Percentiles rank a stretch among this genome's conserved stretches.
These are phyloP conservation scores for Elysia chlorotica DNA, from an alignment of 1,140 invertebrate genomes.

Conservation along the genomic window DNA sequence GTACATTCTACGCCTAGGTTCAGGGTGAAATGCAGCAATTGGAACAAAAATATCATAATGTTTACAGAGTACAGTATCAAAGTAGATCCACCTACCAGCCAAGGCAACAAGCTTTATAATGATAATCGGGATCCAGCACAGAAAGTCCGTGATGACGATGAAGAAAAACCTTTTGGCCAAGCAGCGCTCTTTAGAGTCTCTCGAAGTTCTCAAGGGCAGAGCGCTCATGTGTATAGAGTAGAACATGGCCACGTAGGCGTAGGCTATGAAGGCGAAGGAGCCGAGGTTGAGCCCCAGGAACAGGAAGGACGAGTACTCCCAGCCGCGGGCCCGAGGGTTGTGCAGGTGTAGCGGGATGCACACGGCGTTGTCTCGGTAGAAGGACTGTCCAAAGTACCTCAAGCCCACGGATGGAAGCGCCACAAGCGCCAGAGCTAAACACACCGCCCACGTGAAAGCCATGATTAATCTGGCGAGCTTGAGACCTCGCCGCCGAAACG, in stretches of 20 bases:
- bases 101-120: conserved; percentile 32
- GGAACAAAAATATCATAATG: not conserved
- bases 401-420: conserved; percentile 73
- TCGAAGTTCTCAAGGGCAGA: conserved; percentile 67
- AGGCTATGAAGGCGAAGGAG: conserved; percentile 62
- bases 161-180: conserved; percentile 52
- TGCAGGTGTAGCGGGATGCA: conserved; percentile 61
- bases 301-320: conserved; percentile 60
- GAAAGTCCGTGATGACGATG: conserved; percentile 58
- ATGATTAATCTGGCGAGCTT: conserved; percentile 66
- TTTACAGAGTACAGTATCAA: not conserved
- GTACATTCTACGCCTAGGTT: not conserved
- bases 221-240: conserved; percentile 70
- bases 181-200: conserved; percentile 66
- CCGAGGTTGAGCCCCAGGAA: conserved; percentile 59
- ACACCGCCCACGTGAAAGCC: conserved; percentile 70
- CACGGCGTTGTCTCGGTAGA: conserved; percentile 59
- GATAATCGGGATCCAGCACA: conserved; percentile 60
- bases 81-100: conserved; percentile 26
- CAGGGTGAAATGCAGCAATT: not conserved
- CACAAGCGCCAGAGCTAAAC: conserved; percentile 70
- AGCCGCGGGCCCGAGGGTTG: conserved; percentile 57
- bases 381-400: conserved; percentile 62
- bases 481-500: conserved; percentile 26
- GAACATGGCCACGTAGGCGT: conserved; percentile 66